phyloP scores from a whole-genome alignment of 2,888 invertebrate species.

The Scaptomyza caliginosa region DNA sequence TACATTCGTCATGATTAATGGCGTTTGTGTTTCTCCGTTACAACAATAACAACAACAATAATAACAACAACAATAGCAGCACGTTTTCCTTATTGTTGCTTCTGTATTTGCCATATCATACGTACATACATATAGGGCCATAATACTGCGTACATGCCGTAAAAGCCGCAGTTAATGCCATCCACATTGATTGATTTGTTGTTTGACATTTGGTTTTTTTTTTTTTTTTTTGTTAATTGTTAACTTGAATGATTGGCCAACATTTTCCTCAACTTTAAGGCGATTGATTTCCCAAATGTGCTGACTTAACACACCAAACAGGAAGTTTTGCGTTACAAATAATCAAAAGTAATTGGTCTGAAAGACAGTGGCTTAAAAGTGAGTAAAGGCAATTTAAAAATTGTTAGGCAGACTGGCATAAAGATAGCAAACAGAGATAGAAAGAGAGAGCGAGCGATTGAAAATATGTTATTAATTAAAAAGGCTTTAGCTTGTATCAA shows the following conservation, averaged over 20 bases:
- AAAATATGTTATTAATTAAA: too few species aligned
- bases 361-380: conserved; percentile 12
- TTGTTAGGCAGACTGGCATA: too few species aligned
- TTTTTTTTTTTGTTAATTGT: conserved; percentile 57
- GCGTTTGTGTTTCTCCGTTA: conserved; percentile 19
- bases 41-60: conserved; percentile 16
- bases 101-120: conserved; percentile 34
- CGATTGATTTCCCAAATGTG: conserved; percentile 40
- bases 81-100: conserved; percentile 10
- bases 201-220: conserved; percentile 50
- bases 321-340: conserved; percentile 41
- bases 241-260: conserved; percentile 75
- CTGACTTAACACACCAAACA: conserved; percentile 38
- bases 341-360: conserved; percentile 29
- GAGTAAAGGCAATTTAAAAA: neutral
- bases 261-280: conserved; percentile 53
- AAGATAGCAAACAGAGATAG: neutral
- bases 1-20: conserved; percentile 64
- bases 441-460: neutral
- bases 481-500: too few species aligned
- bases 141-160: conserved; percentile 1
- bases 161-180: conserved; percentile 41
- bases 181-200: conserved; percentile 69
- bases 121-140: neutral
- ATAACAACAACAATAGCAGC: conserved; percentile 9